Percentiles rank a stretch among this genome's conserved stretches.
phyloP scores from a whole-genome alignment of 2,888 invertebrate genomes.

The Callyntrura guangdongensis region DNA sequence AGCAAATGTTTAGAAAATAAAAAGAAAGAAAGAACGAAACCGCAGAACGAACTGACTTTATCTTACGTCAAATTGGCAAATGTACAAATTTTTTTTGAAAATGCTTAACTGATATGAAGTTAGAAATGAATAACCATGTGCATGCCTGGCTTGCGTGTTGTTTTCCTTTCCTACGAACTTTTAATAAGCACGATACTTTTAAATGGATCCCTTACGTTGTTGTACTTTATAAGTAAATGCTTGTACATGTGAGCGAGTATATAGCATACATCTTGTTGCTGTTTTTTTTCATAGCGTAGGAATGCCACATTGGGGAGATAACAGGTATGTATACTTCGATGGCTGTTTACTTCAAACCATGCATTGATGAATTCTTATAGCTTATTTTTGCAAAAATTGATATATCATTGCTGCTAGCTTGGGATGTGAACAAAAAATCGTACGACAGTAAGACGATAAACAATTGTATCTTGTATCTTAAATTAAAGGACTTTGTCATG shows the following conservation, averaged over 20 bases:
- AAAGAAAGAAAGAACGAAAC: no score
- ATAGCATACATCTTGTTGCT: not conserved
- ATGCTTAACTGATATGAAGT: conserved; percentile 3
- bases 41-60: conserved; percentile 22
- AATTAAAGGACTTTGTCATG: no score
- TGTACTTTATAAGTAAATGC: not conserved
- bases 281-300: no score
- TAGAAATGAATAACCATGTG: conserved; percentile 26
- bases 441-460: no score
- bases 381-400: no score
- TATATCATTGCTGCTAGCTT: no score
- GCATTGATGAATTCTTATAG: no score
- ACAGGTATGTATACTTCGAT: not conserved
- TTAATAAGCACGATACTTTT: not conserved
- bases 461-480: no score
- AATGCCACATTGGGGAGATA: not conserved
- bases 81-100: conserved; percentile 38
- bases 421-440: no score
- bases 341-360: not conserved
- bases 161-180: not conserved
- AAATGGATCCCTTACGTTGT: not conserved
- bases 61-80: conserved; percentile 49
- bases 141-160: not conserved
- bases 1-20: no score
- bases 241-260: not conserved